Base-by-base conservation (phyloP, 2,888 invertebrate species). In the Tridacna crocea region DNA sequence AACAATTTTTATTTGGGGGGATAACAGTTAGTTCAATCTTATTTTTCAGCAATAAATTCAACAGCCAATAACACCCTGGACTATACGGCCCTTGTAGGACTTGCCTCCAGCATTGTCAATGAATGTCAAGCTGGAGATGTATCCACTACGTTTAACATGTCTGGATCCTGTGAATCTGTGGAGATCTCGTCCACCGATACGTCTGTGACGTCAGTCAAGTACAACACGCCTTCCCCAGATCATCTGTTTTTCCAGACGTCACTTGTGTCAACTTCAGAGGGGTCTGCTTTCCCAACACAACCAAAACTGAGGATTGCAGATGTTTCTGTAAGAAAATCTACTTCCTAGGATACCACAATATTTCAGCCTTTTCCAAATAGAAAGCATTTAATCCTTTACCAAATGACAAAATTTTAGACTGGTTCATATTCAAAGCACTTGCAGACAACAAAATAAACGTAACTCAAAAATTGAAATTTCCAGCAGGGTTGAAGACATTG, bases 121-220 rank as follows among this genome's bases (percentile, higher is more conserved):
- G 82, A 84, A 24, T 87, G 87, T 72, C 88, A 88, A 80, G 85
- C 82, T 46, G 78, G 84, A 10, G 48, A 82, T 46, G 36, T 80
- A 0, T 70, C 74, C 6, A 13, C 27, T 10, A 68, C 75, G 10
- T 75, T 85, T 22, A 85, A 85, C 75, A 46, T 80, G 47, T 76
- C 80, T 0, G 82, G 84, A 26, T 60, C 48, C 8, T 85, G 84
- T 61, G 72, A 82, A n/a, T 60, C 73, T 26, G 82, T 85, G 0
- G 17, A 22, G 17, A 70, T 85, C 24, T 77, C 84, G 0, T 72
- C 82, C 19, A 26, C 36, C 0, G 79, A 80, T 26, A 19, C 79
- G 0, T 61, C 51, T 19, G 65, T 26, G 3, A 27, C 51, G 0
- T 27, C 72, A 0, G 63, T 83, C 46, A 66, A 63, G 6, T 79